Evolutionary conservation across 2,888 invertebrate genomes (phyloP).

Genomic region (Lepidonotus clava): DNA sequence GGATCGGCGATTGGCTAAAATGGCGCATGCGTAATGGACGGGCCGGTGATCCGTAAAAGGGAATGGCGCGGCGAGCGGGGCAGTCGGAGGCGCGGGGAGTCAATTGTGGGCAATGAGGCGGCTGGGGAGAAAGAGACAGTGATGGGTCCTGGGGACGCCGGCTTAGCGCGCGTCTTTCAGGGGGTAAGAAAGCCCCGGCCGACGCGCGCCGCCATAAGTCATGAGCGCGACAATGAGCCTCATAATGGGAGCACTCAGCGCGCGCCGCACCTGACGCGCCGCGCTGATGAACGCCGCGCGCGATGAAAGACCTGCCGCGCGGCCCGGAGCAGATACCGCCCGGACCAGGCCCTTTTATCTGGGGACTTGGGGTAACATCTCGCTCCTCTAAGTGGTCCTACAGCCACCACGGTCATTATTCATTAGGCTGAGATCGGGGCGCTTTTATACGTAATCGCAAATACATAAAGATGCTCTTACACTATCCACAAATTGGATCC

Average conservation of each 20-base stretch:
- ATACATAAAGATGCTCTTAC: too few relatives aligned
- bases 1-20: conserved; percentile 45
- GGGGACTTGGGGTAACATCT: too few relatives aligned
- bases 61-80: not conserved
- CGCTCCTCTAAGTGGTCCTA: too few relatives aligned
- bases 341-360: too few relatives aligned
- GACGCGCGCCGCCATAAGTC: conserved; percentile 11
- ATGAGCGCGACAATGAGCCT: conserved; percentile 30
- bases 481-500: too few relatives aligned
- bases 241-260: conserved; percentile 11
- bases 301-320: not conserved
- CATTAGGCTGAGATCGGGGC: too few relatives aligned
- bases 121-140: not conserved
- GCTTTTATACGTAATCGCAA: too few relatives aligned
- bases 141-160: not conserved
- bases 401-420: too few relatives aligned
- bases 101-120: conserved; percentile 47
- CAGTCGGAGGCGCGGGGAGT: not conserved
- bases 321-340: too few relatives aligned
- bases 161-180: not conserved
- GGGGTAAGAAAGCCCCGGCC: not conserved
- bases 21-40: conserved; percentile 53
- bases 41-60: conserved; percentile 47
- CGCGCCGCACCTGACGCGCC: not conserved
- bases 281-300: not conserved